phyloP scores from a whole-genome alignment of 2,888 invertebrate species.

The Troides aeacus region DNA sequence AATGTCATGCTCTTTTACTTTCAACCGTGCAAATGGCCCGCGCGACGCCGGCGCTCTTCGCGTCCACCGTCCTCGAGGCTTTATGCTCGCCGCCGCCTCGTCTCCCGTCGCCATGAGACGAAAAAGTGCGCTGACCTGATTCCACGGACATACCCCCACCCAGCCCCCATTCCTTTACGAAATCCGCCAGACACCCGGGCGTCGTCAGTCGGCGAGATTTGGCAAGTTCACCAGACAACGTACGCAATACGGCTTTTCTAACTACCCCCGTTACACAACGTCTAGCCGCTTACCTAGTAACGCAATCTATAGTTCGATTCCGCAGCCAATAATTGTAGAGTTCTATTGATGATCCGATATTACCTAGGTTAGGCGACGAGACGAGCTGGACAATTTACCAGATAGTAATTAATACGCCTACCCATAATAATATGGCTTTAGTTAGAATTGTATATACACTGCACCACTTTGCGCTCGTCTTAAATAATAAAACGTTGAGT shows the following conservation, averaged over 20 bases:
- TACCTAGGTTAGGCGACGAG: too few relatives aligned
- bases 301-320: too few relatives aligned
- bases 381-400: too few relatives aligned
- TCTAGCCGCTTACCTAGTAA: too few relatives aligned
- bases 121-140: constrained; percentile 63
- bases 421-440: too few relatives aligned
- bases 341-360: too few relatives aligned
- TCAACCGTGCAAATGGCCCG: constrained; percentile 26
- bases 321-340: too few relatives aligned
- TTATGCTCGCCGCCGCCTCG: constrained; percentile 49
- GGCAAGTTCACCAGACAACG: constrained; percentile 36
- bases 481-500: too few relatives aligned
- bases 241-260: constrained; percentile 35
- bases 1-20: constrained; percentile 29
- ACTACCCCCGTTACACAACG: too few relatives aligned
- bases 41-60: constrained; percentile 19
- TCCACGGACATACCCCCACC: constrained; percentile 32
- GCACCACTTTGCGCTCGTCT: too few relatives aligned
- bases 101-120: constrained; percentile 45
- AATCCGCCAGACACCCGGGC: constrained; percentile 54
- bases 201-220: constrained; percentile 36
- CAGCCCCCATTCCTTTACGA: constrained; percentile 25
- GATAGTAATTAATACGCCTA: too few relatives aligned
- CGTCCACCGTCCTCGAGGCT: constrained; percentile 22
- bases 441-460: too few relatives aligned